Conservation (phyloP, 2,888 invertebrate genomes). For the Phymatocera aterrima region DNA sequence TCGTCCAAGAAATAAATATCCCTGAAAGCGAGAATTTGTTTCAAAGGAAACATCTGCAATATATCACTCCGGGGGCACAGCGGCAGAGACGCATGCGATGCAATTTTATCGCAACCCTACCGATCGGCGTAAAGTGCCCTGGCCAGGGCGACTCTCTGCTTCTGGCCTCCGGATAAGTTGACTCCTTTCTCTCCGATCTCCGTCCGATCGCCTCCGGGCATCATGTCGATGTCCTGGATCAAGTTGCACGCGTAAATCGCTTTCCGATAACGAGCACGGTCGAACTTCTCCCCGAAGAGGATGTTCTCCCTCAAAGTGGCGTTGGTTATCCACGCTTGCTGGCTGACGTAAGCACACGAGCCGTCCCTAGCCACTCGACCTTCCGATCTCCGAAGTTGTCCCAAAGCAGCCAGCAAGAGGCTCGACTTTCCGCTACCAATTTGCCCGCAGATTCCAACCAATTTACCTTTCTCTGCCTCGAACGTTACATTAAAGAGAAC, state of each 20-base stretch:
- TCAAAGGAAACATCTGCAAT: neutral
- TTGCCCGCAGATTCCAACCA: conserved; percentile 78
- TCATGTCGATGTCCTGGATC: too few relatives aligned
- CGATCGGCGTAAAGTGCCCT: conserved; percentile 77
- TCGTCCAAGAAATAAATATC: conserved; percentile 80
- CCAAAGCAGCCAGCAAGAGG: too few relatives aligned
- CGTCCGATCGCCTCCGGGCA: conserved; percentile 78
- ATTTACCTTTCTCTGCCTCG: conserved; percentile 72
- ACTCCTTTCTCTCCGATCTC: conserved; percentile 78
- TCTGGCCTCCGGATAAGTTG: conserved; percentile 77
- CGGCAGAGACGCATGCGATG: too few relatives aligned
- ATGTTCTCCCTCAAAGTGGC: conserved; percentile 80
- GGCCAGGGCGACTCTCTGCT: too few relatives aligned
- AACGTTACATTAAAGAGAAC: conserved; percentile 66
- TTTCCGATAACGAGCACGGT: conserved; percentile 77
- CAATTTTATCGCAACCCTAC: too few relatives aligned
- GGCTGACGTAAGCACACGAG: conserved; percentile 76
- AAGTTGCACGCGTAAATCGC: conserved; percentile 76
- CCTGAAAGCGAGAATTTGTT: conserved; percentile 59
- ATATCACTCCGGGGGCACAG: too few relatives aligned
- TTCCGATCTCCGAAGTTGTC: conserved; percentile 74
- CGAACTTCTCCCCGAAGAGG: conserved; percentile 77
- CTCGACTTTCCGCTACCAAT: conserved; percentile 79
- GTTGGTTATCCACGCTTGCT: too few relatives aligned
- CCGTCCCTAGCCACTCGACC: conserved; percentile 76